These are phyloP conservation scores for Polietes domitor DNA, from an alignment of 2,888 invertebrate genomes.

Conservation along the genomic window DNA sequence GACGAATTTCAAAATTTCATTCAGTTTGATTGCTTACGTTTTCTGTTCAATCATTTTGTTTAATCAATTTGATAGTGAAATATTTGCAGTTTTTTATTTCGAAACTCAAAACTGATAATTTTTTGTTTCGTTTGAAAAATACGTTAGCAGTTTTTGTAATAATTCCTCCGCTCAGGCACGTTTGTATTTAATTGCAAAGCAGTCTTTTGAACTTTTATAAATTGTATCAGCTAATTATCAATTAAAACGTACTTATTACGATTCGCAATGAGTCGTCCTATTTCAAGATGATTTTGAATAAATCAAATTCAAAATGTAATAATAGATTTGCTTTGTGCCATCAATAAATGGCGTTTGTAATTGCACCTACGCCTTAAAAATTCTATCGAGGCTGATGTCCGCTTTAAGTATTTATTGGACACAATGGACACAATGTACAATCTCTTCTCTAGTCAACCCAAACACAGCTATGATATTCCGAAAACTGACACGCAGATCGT, in stretches of 20 bases:
- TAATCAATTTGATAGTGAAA: neutral
- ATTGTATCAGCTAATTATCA: neutral
- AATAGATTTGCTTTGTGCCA: conserved; percentile 14
- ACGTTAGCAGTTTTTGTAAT: neutral
- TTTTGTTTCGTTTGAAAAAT: neutral
- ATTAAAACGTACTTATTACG: neutral
- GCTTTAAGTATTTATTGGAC: too few relatives aligned
- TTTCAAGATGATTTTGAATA: neutral
- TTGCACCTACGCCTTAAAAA: conserved; percentile 27
- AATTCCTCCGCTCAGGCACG: neutral
- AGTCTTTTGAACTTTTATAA: neutral
- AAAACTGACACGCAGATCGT: too few relatives aligned
- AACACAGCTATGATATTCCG: too few relatives aligned
- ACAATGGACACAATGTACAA: too few relatives aligned
- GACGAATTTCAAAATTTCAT: neutral
- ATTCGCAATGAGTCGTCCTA: neutral
- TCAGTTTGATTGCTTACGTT: neutral
- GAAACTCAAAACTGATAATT: neutral
- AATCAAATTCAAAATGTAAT: neutral
- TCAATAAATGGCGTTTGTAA: conserved; percentile 19
- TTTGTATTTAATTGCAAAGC: neutral
- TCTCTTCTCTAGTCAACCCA: too few relatives aligned
- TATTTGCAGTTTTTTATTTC: neutral
- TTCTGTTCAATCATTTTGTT: neutral
- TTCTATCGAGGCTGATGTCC: neutral